Percentiles rank a stretch among this genome's conserved stretches.
These are phyloP conservation scores for Diceros bicornis DNA, from an alignment of 2,797 vertebrate species.

Conservation along the genomic window DNA sequence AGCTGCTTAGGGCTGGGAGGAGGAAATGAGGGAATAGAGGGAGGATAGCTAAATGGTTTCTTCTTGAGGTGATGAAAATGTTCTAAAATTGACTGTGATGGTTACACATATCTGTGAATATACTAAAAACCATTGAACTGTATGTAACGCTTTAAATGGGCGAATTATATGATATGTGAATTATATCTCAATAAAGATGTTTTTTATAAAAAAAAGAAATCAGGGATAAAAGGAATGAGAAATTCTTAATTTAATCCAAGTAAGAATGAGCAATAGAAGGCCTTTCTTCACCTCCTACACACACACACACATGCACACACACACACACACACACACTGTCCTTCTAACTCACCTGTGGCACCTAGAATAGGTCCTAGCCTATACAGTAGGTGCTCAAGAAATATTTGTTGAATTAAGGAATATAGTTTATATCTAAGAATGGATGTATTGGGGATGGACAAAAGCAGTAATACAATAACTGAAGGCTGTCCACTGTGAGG, in stretches of 20 bases:
- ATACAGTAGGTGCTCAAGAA: not conserved
- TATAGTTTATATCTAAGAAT: not conserved
- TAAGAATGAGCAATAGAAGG: not conserved
- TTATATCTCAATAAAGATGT: not conserved
- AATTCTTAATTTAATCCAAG: constrained; percentile 36
- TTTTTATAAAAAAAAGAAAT: not conserved
- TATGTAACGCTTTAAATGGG: not conserved
- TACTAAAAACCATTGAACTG: not conserved
- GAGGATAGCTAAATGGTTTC: not conserved
- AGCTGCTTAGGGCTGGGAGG: not conserved
- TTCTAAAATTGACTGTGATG: not conserved
- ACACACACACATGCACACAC: not conserved
- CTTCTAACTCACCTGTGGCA: not conserved
- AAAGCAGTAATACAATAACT: not conserved
- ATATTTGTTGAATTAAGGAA: not conserved
- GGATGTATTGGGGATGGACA: not conserved
- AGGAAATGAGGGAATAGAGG: not conserved
- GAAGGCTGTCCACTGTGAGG: not conserved
- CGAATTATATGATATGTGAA: not conserved
- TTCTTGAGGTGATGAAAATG: constrained; percentile 29
- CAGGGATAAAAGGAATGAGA: not conserved
- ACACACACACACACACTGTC: not conserved
- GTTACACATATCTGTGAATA: not conserved
- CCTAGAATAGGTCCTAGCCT: not conserved
- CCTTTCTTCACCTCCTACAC: not conserved